phyloP scores from a whole-genome alignment of 2,113 vertebrate genomes.

The Promerops cafer region DNA sequence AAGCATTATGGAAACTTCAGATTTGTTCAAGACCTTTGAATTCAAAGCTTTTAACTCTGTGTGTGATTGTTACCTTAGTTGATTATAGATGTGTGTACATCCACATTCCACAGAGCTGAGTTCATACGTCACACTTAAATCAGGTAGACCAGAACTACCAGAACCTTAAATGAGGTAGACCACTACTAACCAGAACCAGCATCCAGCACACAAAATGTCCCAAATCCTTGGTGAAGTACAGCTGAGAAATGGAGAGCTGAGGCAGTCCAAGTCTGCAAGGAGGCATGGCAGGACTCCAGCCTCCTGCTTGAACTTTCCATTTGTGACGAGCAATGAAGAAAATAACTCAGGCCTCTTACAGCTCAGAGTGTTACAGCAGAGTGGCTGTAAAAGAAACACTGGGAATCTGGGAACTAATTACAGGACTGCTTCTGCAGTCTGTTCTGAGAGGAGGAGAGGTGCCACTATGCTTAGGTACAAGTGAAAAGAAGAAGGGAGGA shows the following conservation, averaged over 20 bases:
- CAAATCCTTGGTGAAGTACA: not conserved
- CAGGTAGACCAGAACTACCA: not conserved
- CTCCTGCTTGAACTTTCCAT: not conserved
- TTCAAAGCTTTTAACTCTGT: not conserved
- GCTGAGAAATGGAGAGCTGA: not conserved
- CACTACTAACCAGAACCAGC: too few species aligned
- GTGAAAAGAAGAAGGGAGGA: not conserved
- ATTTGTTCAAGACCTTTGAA: not conserved
- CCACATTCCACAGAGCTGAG: not conserved
- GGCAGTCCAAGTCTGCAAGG: not conserved
- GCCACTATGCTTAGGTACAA: not conserved
- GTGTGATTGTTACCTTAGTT: not conserved
- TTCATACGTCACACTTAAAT: not conserved
- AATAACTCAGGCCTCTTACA: not conserved
- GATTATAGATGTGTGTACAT: not conserved
- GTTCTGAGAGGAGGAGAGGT: not conserved
- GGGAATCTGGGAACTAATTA: not conserved
- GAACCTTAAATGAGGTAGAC: not conserved
- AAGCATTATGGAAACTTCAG: not conserved
- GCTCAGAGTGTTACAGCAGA: accelerated
- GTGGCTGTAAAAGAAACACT: not conserved
- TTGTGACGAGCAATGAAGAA: not conserved
- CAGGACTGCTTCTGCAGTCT: not conserved
- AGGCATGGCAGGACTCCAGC: not conserved
- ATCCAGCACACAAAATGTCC: not conserved